Evolutionary conservation across 2,888 invertebrate genomes (phyloP).

Genomic region (Beris morrisii): DNA sequence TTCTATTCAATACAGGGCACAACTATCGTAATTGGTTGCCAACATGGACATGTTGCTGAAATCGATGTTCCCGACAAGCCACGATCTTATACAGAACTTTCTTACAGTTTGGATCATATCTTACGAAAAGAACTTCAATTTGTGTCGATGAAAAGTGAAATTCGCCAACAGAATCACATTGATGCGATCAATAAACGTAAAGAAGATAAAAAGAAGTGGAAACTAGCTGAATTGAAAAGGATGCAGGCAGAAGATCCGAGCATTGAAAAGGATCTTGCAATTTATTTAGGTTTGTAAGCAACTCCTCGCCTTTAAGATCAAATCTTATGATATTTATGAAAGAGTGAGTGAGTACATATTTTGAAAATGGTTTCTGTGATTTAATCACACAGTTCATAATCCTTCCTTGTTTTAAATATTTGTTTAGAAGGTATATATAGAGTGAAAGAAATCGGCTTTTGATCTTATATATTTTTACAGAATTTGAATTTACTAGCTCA

Average conservation of each 20-base stretch:
- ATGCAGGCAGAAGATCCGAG: conserved; percentile 62
- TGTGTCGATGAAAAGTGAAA: conserved; percentile 63
- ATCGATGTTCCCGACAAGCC: conserved; percentile 56
- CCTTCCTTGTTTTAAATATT: too few relatives aligned
- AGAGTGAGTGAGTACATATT: not conserved
- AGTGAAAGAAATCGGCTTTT: too few relatives aligned
- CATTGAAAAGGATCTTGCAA: conserved; percentile 63
- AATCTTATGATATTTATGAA: conserved; percentile 39
- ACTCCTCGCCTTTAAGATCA: conserved; percentile 36
- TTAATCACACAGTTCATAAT: too few relatives aligned
- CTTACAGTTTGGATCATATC: conserved; percentile 54
- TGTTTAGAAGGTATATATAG: too few relatives aligned
- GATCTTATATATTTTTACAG: too few relatives aligned
- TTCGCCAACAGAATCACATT: conserved; percentile 63
- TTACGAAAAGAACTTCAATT: conserved; percentile 57
- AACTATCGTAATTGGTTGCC: conserved; percentile 61
- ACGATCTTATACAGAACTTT: conserved; percentile 56
- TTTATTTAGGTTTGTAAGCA: conserved; percentile 60
- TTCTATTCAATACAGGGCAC: conserved; percentile 35
- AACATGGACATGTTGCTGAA: conserved; percentile 61
- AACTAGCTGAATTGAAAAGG: conserved; percentile 63
- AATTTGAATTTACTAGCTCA: too few relatives aligned
- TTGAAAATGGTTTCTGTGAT: not conserved
- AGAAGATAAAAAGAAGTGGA: conserved; percentile 58
- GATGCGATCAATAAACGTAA: conserved; percentile 60